phyloP scores from a whole-genome alignment of 2,888 invertebrate species.

The Sialis lutaria region DNA sequence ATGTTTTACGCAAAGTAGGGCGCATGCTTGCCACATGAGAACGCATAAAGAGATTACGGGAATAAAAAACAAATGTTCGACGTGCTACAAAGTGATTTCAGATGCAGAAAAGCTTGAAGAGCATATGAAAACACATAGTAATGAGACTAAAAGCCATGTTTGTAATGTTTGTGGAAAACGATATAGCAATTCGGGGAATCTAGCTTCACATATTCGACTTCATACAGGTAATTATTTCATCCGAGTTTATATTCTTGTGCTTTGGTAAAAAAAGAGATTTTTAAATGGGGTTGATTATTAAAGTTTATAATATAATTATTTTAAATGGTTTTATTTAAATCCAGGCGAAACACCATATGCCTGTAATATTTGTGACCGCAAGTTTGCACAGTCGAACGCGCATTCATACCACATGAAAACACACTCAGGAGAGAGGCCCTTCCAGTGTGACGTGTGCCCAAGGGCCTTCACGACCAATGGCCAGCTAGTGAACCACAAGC shows the following conservation, averaged over 20 bases:
- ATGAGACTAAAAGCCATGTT: slow-evolving; percentile 8
- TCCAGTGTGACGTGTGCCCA: slow-evolving; percentile 28
- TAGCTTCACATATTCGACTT: slow-evolving; percentile 12
- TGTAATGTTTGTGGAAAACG: slow-evolving; percentile 16
- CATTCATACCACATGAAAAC: slow-evolving; percentile 23
- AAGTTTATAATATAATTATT: slow-evolving; percentile 10
- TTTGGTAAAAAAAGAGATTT: background rate
- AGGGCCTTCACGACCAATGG: slow-evolving; percentile 20
- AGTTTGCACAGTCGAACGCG: slow-evolving; percentile 28
- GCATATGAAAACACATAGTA: slow-evolving; percentile 14
- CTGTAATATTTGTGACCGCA: slow-evolving; percentile 27
- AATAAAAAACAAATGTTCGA: slow-evolving; percentile 11
- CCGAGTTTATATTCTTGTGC: too few species aligned
- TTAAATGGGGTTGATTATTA: background rate
- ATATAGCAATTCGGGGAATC: slow-evolving; percentile 16
- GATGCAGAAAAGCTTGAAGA: slow-evolving; percentile 13
- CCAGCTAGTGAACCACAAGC: slow-evolving; percentile 14
- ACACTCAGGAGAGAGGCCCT: slow-evolving; percentile 24
- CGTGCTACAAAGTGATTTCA: slow-evolving; percentile 15
- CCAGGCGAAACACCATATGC: slow-evolving; percentile 31
- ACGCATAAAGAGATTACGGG: slow-evolving; percentile 13
- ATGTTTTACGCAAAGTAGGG: slow-evolving; percentile 16
- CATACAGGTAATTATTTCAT: slow-evolving; percentile 13
- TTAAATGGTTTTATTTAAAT: slow-evolving; percentile 10
- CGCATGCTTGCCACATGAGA: slow-evolving; percentile 16